A percentile compares a stretch with the other conserved stretches of the same genome.
phyloP scores from a whole-genome alignment of 2,888 invertebrate genomes.

The Andrena praecox region DNA sequence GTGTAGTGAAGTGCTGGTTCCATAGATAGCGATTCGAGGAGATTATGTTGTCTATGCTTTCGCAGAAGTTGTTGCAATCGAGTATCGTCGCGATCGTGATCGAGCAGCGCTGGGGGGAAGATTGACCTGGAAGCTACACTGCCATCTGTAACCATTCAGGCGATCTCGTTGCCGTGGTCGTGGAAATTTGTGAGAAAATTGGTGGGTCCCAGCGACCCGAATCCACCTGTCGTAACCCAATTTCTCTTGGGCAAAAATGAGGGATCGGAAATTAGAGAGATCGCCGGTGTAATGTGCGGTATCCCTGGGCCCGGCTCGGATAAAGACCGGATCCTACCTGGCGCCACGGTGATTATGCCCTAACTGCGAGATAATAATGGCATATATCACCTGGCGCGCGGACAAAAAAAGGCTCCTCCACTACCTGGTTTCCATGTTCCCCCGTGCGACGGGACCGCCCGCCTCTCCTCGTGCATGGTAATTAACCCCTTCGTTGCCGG shows the following conservation, averaged over 20 bases:
- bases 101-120: background rate
- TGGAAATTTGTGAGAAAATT: background rate
- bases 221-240: slow-evolving; percentile 65
- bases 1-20: no score
- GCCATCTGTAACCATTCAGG: background rate
- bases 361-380: slow-evolving; percentile 68
- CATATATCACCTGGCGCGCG: slow-evolving; percentile 64
- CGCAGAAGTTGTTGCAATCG: no score
- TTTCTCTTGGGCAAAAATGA: slow-evolving; percentile 46
- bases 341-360: slow-evolving; percentile 69
- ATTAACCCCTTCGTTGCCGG: slow-evolving; percentile 52
- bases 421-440: slow-evolving; percentile 30
- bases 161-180: background rate
- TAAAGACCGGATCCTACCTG: slow-evolving; percentile 62
- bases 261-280: slow-evolving; percentile 47
- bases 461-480: slow-evolving; percentile 37
- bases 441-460: slow-evolving; percentile 2
- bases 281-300: slow-evolving; percentile 57
- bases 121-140: background rate
- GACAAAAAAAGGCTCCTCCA: slow-evolving; percentile 38
- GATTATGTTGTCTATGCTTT: no score
- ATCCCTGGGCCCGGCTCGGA: slow-evolving; percentile 38
- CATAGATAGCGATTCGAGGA: no score
- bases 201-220: background rate
- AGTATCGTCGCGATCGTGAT: no score